Evolutionary conservation across 2,888 invertebrate genomes (phyloP).

Genomic region (Empis livida): DNA sequence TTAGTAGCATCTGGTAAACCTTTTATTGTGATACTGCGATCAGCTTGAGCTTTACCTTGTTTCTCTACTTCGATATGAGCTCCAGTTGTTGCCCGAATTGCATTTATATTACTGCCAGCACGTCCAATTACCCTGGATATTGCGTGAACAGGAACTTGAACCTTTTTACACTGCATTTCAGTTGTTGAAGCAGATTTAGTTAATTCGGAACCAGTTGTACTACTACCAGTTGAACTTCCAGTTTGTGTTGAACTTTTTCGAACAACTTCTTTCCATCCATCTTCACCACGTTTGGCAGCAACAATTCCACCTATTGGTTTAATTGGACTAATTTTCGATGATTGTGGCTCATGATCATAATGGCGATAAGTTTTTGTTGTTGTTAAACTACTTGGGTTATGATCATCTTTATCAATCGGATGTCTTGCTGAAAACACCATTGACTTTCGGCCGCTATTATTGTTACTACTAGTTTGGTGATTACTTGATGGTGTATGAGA

Average conservation of each 20-base stretch:
- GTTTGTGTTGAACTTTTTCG: conserved; percentile 58
- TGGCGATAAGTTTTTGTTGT: conserved; percentile 18
- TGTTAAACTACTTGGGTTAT: conserved; percentile 4
- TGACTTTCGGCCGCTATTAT: conserved; percentile 22
- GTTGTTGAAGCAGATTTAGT: conserved; percentile 19
- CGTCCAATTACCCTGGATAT: conserved; percentile 96
- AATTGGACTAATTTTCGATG: conserved; percentile 12
- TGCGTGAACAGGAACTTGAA: conserved; percentile 85
- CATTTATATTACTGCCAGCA: conserved; percentile 95
- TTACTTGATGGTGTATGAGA: no score
- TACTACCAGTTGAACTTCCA: conserved; percentile 6
- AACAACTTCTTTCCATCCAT: conserved; percentile 96
- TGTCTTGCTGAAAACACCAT: conserved; percentile 58
- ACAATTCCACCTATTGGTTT: conserved; percentile 3
- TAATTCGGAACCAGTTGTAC: conserved; percentile 11
- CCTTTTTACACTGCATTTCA: conserved; percentile 64
- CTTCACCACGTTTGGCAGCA: conserved; percentile 57
- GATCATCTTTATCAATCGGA: conserved; percentile 58
- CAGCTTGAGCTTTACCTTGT: conserved; percentile 86
- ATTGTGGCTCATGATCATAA: conserved; percentile 22
- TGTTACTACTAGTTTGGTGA: no score
- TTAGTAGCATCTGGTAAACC: conserved; percentile 85
- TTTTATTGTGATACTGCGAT: conserved; percentile 90
- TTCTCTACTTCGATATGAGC: conserved; percentile 98
- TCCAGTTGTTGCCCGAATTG: conserved; percentile 90